A percentile compares a stretch with the other conserved stretches of the same genome.
Conservation (phyloP, 1,140 invertebrate species). For the Choristoneura fumiferana region DNA sequence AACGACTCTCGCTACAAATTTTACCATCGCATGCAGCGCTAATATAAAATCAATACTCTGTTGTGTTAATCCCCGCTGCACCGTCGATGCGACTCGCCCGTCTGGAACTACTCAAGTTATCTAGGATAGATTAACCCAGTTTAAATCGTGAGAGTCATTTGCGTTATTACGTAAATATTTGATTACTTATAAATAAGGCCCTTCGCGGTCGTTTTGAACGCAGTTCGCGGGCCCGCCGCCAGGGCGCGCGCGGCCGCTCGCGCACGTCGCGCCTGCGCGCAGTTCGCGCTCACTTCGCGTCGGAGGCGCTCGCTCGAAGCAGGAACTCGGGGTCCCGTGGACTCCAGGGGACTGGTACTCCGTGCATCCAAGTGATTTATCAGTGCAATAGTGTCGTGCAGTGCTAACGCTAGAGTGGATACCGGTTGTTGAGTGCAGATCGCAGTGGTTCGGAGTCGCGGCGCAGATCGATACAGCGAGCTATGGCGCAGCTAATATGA, state of each 20-base stretch:
- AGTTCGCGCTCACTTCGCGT: conserved; percentile 60
- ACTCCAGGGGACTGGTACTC: conserved; percentile 37
- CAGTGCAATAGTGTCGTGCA: conserved; percentile 57
- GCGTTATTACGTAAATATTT: conserved; percentile 14
- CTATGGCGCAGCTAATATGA: conserved; percentile 64
- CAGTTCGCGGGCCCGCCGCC: conserved; percentile 30
- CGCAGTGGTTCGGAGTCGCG: conserved; percentile 24
- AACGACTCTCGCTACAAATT: conserved; percentile 28
- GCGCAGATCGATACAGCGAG: conserved; percentile 59
- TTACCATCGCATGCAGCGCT: conserved; percentile 34
- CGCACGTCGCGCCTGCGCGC: conserved; percentile 54
- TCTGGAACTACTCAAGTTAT: not conserved
- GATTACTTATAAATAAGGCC: conserved; percentile 17
- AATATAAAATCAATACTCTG: conserved; percentile 68
- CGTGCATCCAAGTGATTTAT: conserved; percentile 30
- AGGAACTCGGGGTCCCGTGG: conserved; percentile 45
- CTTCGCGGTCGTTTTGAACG: conserved; percentile 61
- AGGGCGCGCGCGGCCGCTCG: conserved; percentile 46
- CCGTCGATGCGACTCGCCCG: not conserved
- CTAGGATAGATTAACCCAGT: not conserved
- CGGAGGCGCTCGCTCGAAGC: conserved; percentile 58
- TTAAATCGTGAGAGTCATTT: not conserved
- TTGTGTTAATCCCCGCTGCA: conserved; percentile 20
- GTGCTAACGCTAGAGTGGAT: conserved; percentile 22
- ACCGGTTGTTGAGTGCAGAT: conserved; percentile 37